phyloP scores from a whole-genome alignment of 2,113 vertebrate genomes.

The Macroglossus sobrinus region DNA sequence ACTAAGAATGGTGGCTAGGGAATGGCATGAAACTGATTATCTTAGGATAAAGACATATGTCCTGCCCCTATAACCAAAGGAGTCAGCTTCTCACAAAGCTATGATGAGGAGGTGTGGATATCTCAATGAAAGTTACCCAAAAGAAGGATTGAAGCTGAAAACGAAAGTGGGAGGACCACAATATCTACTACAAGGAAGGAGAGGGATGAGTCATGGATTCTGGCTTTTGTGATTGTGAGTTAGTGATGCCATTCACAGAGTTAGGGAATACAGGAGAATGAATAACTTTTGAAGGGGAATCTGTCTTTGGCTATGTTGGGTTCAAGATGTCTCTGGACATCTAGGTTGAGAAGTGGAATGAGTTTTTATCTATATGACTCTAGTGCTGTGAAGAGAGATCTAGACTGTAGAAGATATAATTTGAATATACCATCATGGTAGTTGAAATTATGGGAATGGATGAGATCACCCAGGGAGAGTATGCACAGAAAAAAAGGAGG shows the following conservation, averaged over 20 bases:
- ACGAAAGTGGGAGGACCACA: background rate
- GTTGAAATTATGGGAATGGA: background rate
- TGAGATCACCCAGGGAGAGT: background rate
- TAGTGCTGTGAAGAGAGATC: background rate
- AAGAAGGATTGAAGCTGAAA: background rate
- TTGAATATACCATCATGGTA: background rate
- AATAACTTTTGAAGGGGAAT: background rate
- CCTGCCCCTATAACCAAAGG: background rate
- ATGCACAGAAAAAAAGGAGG: background rate
- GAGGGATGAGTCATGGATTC: background rate
- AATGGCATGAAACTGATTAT: background rate
- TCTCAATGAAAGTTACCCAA: background rate
- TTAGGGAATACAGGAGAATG: background rate
- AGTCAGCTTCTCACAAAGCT: background rate
- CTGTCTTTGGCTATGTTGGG: background rate
- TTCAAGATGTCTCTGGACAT: background rate
- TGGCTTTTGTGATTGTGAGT: background rate
- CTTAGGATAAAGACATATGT: background rate
- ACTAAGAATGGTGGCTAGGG: background rate
- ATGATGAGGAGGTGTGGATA: background rate
- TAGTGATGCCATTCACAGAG: background rate
- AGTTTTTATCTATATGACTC: background rate
- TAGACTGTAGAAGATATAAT: background rate
- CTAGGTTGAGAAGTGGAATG: background rate
- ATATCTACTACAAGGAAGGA: background rate